These are phyloP conservation scores for Hozukius guyotensis DNA, from an alignment of 2,797 vertebrate species.

Conservation along the genomic window DNA sequence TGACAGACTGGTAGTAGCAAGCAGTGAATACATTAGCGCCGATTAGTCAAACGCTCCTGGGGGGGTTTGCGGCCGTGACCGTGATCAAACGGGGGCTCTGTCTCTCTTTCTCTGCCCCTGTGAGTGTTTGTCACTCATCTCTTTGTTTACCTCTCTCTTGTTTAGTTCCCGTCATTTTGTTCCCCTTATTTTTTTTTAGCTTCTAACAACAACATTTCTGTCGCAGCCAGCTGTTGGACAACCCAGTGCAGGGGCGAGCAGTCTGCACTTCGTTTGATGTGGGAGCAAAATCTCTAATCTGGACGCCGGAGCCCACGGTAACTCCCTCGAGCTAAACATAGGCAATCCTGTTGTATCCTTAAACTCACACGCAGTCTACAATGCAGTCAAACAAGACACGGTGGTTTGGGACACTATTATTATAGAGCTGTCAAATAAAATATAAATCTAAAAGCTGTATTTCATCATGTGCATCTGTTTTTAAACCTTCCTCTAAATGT, in stretches of 20 bases:
- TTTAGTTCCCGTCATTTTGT: not conserved
- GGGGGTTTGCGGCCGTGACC: constrained; percentile 25
- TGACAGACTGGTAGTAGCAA: constrained; percentile 67
- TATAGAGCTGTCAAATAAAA: not conserved
- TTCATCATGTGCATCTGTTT: not conserved
- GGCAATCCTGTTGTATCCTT: constrained; percentile 19
- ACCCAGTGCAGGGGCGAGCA: not conserved
- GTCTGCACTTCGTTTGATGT: constrained; percentile 32
- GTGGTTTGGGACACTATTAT: not conserved
- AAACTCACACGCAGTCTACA: not conserved
- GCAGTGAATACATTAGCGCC: constrained; percentile 72
- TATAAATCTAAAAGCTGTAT: not conserved
- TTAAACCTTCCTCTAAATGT: not conserved
- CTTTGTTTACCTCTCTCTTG: not conserved
- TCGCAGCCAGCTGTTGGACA: constrained; percentile 37
- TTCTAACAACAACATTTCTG: not conserved
- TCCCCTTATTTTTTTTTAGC: not conserved
- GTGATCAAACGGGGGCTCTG: constrained; percentile 39
- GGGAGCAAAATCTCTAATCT: constrained; percentile 49
- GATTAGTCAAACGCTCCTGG: constrained; percentile 64
- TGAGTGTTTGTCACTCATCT: not conserved
- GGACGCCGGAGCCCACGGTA: constrained; percentile 8
- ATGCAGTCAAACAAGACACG: not conserved
- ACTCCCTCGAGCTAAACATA: constrained; percentile 42
- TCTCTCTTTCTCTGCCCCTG: not conserved